Conservation (phyloP, 2,888 invertebrate genomes). For the Chesias legatella region DNA sequence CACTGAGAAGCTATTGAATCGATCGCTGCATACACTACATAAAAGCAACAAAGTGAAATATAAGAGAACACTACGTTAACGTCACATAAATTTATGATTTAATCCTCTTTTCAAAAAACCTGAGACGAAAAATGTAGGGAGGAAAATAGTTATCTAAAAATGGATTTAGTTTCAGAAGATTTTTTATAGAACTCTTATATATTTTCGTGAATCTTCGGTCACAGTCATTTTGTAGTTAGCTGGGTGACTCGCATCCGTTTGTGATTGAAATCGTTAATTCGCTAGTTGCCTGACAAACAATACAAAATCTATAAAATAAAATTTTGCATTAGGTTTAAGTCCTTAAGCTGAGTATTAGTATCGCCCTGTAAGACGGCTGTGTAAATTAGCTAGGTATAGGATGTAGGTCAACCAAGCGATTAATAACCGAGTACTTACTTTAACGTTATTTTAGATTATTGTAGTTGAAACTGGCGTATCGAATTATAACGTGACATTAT, state of each 20-base stretch:
- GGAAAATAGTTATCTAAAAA: no score
- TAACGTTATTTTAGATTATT: constrained; percentile 10
- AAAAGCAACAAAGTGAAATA: no score
- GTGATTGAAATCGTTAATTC: constrained; percentile 24
- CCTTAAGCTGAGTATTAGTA: constrained; percentile 12
- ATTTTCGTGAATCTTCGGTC: constrained; percentile 4
- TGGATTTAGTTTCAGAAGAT: no score
- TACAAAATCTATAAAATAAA: constrained; percentile 20
- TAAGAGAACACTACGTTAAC: no score
- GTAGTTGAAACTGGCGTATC: constrained; percentile 10
- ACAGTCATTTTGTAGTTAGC: constrained; percentile 7
- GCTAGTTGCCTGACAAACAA: constrained; percentile 31
- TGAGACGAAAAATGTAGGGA: no score
- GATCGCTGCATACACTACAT: no score
- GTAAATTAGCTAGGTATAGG: constrained; percentile 19
- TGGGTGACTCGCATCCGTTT: constrained; percentile 11
- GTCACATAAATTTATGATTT: no score
- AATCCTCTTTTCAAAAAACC: no score
- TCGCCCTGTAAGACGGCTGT: constrained; percentile 24
- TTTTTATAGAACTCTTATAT: no score
- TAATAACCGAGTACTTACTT: constrained; percentile 1
- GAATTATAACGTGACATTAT: not conserved
- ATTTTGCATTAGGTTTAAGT: constrained; percentile 17
- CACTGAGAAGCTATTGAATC: no score
- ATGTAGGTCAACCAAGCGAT: constrained; percentile 10